Evolutionary conservation across 1,140 invertebrate genomes (phyloP), one percentile per base, ranked within the genome.

Genomic region (Pseudoatta argentina): DNA sequence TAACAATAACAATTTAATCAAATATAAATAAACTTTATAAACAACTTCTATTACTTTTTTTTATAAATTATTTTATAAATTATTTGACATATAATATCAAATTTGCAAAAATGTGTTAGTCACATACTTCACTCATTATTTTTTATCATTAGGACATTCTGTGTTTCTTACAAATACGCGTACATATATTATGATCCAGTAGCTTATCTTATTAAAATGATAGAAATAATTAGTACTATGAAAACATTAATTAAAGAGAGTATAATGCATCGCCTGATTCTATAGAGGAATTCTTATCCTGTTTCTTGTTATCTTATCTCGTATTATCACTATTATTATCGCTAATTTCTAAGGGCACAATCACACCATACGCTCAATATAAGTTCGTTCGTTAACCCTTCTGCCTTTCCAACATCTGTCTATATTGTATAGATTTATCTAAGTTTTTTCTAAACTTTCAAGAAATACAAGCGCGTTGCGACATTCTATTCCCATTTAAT

Each of bases 371-470:
- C 79, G 8, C 69, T 75, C 69, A 18, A 27, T 79, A 79, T 39
- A 51, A 55, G 77, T 79, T 67, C 48, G 34, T 51, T 75, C 69
- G 12, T 82, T 30, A 72, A 71, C 1, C 7, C 24, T 30, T 72
- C 14, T 72, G 34, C 24, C 66, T 82, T 83, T 48, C n/a, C 27
- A 83, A 83, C 39, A 83, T 75, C 39, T 61, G 69, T 30, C 73
- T 76, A 85, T 85, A 85, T 77, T 21, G 27, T 76, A 76, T 78
- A 85, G 83, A 79, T 77, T 66, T 34, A 67, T 51, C 63, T 79
- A 85, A 77, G 83, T 67, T 79, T 67, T 66, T 16, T 64, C 83
- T 78, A 78, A 79, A 85, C 61, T 85, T 85, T 85, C 61, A 85
- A 55, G 79, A 83, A 73, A 83, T 73, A 83, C 69, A 83, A 83